Percentiles rank a stretch among this genome's conserved stretches.
phyloP scores from a whole-genome alignment of 2,113 vertebrate species.

The Oncorhynchus kisutch region DNA sequence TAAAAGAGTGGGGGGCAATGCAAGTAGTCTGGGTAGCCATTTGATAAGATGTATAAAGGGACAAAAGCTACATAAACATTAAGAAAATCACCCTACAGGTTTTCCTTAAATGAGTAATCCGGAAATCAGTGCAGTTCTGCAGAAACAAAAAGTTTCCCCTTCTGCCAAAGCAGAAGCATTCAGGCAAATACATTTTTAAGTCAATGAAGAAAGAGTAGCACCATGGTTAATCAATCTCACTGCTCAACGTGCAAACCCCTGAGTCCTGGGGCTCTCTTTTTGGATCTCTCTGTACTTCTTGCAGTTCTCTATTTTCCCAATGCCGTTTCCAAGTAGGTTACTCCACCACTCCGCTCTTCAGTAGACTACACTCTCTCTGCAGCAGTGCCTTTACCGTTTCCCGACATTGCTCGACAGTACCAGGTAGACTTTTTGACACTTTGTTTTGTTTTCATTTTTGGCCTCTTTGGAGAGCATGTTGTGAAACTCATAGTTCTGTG shows the following conservation, averaged over 20 bases:
- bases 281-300: background rate
- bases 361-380: background rate
- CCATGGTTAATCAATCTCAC: slow-evolving; percentile 5
- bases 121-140: too few species aligned
- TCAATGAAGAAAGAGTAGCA: background rate
- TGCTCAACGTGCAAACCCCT: background rate
- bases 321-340: background rate
- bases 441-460: slow-evolving; percentile 3
- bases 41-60: too few species aligned
- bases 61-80: too few species aligned
- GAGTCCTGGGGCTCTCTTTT: background rate
- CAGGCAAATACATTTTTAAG: background rate
- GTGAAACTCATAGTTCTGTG: background rate
- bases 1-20: too few species aligned
- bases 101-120: too few species aligned
- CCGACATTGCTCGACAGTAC: background rate
- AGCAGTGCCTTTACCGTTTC: background rate
- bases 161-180: too few species aligned
- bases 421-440: background rate
- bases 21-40: too few species aligned
- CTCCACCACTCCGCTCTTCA: background rate
- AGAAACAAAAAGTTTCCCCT: too few species aligned
- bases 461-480: background rate
- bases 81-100: too few species aligned
- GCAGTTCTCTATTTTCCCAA: background rate